Evolutionary conservation across 2,888 invertebrate genomes (phyloP).

Genomic region (Eristalinus aeneus): DNA sequence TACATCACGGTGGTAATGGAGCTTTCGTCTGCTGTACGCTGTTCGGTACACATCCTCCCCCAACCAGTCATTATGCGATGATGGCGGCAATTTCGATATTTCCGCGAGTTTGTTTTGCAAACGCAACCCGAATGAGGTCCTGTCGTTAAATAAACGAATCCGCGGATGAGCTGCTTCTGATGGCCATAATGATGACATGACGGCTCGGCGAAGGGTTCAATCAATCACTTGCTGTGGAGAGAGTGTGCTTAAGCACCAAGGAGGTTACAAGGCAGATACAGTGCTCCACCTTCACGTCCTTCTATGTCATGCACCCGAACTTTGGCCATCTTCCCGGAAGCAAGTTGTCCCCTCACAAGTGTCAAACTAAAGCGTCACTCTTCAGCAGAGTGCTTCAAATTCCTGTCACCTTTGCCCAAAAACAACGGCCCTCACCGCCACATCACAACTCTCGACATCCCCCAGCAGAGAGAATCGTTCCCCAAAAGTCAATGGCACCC

Average conservation of each 20-base stretch:
- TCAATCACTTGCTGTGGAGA: slow-evolving; percentile 54
- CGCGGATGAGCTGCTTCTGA: slow-evolving; percentile 48
- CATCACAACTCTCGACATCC: too few relatives aligned
- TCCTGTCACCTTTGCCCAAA: not conserved
- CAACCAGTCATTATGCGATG: slow-evolving; percentile 60
- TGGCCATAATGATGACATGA: slow-evolving; percentile 44
- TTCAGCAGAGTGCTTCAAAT: not conserved
- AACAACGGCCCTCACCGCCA: not conserved
- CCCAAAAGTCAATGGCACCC: not conserved
- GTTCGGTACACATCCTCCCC: slow-evolving; percentile 53
- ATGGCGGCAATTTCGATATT: slow-evolving; percentile 68
- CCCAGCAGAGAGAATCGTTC: not conserved
- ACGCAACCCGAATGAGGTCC: slow-evolving; percentile 18
- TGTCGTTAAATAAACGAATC: slow-evolving; percentile 54
- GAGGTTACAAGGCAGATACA: too few relatives aligned
- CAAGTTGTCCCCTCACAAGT: not conserved
- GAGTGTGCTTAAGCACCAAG: too few relatives aligned
- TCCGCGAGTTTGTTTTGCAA: slow-evolving; percentile 26
- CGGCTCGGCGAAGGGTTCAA: slow-evolving; percentile 20
- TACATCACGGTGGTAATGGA: slow-evolving; percentile 66
- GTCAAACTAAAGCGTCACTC: too few relatives aligned
- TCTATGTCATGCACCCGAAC: too few relatives aligned
- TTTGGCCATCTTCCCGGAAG: not conserved
- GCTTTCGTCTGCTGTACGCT: slow-evolving; percentile 41
- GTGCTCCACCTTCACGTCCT: too few relatives aligned